Evolutionary conservation across 2,888 invertebrate genomes (phyloP).

Genomic region (Rhagonycha fulva): DNA sequence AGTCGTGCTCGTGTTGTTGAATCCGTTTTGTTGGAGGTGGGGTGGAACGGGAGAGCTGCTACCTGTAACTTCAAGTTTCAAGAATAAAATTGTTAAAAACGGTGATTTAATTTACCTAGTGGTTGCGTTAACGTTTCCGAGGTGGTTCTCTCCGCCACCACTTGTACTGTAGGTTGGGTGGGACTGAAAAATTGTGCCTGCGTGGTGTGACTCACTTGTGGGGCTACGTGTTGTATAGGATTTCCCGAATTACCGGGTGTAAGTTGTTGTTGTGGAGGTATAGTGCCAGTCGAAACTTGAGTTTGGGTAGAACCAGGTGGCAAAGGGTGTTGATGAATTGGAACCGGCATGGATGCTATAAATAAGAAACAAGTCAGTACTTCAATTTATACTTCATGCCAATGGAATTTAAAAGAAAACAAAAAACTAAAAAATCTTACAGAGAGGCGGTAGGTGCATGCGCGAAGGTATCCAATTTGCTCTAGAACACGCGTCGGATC

Average conservation of each 20-base stretch:
- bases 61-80: conserved; percentile 37
- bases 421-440: conserved; percentile 60
- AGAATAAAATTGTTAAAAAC: neutral
- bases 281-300: conserved; percentile 42
- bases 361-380: conserved; percentile 31
- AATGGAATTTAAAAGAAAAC: neutral
- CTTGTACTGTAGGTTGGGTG: conserved; percentile 38
- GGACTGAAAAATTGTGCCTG: conserved; percentile 46
- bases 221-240: conserved; percentile 40
- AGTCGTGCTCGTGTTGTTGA: conserved; percentile 41
- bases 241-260: conserved; percentile 32
- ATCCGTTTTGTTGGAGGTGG: conserved; percentile 59
- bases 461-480: conserved; percentile 68
- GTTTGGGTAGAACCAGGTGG: conserved; percentile 42
- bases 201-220: conserved; percentile 39
- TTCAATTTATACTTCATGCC: neutral
- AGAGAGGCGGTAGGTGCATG: conserved; percentile 66
- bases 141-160: conserved; percentile 42
- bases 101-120: conserved; percentile 35
- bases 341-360: conserved; percentile 28
- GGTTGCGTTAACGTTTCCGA: conserved; percentile 43
- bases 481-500: conserved; percentile 63
- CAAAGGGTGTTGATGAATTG: conserved; percentile 32
- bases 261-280: conserved; percentile 39
- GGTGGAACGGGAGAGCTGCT: conserved; percentile 59